Conservation (phyloP, 2,113 vertebrate species). For the Zosterops pallidus region DNA sequence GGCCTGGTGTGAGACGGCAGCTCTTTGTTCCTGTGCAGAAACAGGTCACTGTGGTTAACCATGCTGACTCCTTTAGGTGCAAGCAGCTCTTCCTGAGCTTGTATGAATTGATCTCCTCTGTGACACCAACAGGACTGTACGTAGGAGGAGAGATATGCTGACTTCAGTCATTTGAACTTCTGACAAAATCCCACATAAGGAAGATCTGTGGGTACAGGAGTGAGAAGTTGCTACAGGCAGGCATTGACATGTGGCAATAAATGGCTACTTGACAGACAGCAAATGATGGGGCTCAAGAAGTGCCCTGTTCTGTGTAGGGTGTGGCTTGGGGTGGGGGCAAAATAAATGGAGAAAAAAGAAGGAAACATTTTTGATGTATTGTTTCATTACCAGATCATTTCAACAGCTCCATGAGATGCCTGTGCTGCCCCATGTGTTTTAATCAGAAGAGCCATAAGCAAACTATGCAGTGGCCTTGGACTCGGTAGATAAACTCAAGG, state of each 20-base stretch:
- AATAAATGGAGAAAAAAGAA: background rate
- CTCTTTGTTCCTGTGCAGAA: slow-evolving; percentile 32
- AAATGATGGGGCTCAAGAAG: background rate
- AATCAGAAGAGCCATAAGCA: background rate
- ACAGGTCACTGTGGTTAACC: slow-evolving; percentile 49
- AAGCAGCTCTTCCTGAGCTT: background rate
- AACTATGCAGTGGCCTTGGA: background rate
- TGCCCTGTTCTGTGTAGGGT: background rate
- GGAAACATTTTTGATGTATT: background rate
- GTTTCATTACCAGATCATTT: background rate
- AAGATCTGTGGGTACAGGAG: background rate
- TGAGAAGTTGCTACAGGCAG: background rate
- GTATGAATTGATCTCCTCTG: background rate
- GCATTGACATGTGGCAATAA: background rate
- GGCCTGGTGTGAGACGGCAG: background rate
- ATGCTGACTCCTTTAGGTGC: background rate
- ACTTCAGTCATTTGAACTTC: background rate
- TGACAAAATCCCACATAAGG: background rate
- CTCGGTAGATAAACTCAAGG: background rate
- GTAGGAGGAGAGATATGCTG: slow-evolving; percentile 19
- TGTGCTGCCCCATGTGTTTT: background rate
- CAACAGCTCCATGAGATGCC: background rate
- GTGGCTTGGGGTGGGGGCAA: background rate
- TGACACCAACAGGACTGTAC: background rate
- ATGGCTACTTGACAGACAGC: background rate